Base-by-base conservation (phyloP, 2,888 invertebrate genomes). In the Cantharis rustica region DNA sequence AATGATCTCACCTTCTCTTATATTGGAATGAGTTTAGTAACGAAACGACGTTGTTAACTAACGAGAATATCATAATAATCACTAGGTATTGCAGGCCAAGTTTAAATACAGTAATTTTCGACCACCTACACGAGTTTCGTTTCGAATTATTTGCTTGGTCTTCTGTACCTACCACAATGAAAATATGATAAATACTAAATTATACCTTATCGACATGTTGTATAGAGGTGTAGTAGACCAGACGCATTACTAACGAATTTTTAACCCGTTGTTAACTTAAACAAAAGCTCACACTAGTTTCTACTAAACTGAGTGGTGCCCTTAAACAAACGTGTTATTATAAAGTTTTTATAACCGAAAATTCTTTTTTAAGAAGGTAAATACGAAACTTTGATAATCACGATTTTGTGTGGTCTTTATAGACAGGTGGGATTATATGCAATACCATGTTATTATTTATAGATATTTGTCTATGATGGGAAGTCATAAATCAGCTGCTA, bases 181-280 rank as follows among this genome's bases (percentile, higher is more conserved):
- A 82, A 82, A 86, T 86, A 86, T 84, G 86, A 81, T 81, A 82
- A 82, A 80, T 80, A 81, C 81, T 80, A 82, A 82, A 82, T 82
- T 82, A 82, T 81, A 81, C 80, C 79, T 83, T 83, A 83, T 83
- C 79, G 83, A 82, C 82, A 80, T 80, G 77, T 79, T 81, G 74
- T 80, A 81, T 83, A 83, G 4, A 82, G 80, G 86, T 86, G 84
- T 82, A 85, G 81, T 83, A 77, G 85, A 72, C 84, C 86, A 85
- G 78, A 61, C 61, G 61, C 75, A 70, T 79, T 47, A 79, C 75
- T 80, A 80, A 75, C 70, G 78, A 64, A 76, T 66, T 75, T 76
- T 77, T 63, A 73, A 77, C 72, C 72, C 61, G 70, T 77, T 79
- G 80, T 75, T 77, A 77, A 73, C 77, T 72, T 75, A 77, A 80